A percentile compares a stretch with the other conserved stretches of the same genome.
Conservation (phyloP, 2,888 invertebrate species). For the Craniophora ligustri region DNA sequence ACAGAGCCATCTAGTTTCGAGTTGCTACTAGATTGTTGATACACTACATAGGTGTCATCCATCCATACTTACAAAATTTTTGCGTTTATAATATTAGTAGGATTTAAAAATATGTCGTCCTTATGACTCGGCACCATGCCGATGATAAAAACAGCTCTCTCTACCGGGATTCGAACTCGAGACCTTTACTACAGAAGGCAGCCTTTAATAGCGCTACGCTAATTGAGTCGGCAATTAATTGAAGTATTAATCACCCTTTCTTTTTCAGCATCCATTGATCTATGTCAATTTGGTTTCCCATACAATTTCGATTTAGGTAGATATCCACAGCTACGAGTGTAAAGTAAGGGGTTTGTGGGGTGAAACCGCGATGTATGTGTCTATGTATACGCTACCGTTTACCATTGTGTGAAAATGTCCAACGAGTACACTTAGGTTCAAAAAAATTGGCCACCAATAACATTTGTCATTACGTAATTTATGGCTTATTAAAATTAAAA, state of each 20-base stretch:
- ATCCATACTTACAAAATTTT: no score
- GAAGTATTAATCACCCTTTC: conserved; percentile 1
- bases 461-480: not conserved
- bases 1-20: no score
- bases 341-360: conserved; percentile 53
- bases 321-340: conserved; percentile 18
- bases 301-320: conserved; percentile 13
- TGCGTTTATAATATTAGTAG: no score
- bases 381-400: conserved; percentile 27
- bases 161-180: no score
- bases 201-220: no score
- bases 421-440: conserved; percentile 40
- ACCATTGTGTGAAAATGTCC: conserved; percentile 55
- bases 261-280: not conserved
- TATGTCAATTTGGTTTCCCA: conserved; percentile 3
- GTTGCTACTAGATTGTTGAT: no score
- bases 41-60: no score
- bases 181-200: no score
- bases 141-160: no score
- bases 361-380: conserved; percentile 47
- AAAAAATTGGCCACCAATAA: not conserved
- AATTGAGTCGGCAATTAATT: not conserved
- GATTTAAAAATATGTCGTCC: no score
- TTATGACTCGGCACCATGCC: no score
- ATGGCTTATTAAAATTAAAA: not conserved